Evolutionary conservation across 1,140 invertebrate genomes (phyloP).

Genomic region (Calephelis virginiensis): DNA sequence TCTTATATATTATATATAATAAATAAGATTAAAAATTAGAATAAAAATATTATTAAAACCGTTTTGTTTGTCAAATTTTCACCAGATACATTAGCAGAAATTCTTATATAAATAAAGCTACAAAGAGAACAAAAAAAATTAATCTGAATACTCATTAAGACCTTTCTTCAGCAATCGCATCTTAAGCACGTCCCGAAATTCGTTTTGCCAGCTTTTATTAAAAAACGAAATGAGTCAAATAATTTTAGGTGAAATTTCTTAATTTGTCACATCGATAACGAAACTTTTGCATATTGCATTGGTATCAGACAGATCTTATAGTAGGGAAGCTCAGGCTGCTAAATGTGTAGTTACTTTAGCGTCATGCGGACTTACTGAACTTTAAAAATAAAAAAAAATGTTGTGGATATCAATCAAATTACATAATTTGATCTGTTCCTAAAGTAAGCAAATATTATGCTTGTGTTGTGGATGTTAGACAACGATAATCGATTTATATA

Average conservation of each 20-base stretch:
- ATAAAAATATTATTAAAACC: not conserved
- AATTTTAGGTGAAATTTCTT: not conserved
- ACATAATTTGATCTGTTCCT: no score
- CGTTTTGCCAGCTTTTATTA: constrained; percentile 8
- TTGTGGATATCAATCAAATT: no score
- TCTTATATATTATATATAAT: no score
- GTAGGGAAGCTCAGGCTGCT: no score
- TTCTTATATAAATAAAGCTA: constrained; percentile 5
- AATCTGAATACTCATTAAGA: constrained; percentile 6
- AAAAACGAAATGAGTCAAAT: not conserved
- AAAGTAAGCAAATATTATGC: no score
- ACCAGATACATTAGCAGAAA: not conserved
- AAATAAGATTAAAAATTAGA: not conserved
- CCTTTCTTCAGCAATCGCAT: constrained; percentile 2
- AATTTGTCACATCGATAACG: not conserved
- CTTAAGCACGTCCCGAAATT: constrained; percentile 12
- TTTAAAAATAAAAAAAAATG: no score
- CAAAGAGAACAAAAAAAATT: constrained; percentile 10
- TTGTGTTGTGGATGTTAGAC: no score
- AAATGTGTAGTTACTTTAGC: no score
- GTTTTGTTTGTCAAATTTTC: not conserved
- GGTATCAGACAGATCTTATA: no score
- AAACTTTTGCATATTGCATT: no score
- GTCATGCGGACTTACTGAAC: no score
- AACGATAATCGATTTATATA: no score